phyloP scores from a whole-genome alignment of 2,888 invertebrate genomes.

The Anthophora plumipes region DNA sequence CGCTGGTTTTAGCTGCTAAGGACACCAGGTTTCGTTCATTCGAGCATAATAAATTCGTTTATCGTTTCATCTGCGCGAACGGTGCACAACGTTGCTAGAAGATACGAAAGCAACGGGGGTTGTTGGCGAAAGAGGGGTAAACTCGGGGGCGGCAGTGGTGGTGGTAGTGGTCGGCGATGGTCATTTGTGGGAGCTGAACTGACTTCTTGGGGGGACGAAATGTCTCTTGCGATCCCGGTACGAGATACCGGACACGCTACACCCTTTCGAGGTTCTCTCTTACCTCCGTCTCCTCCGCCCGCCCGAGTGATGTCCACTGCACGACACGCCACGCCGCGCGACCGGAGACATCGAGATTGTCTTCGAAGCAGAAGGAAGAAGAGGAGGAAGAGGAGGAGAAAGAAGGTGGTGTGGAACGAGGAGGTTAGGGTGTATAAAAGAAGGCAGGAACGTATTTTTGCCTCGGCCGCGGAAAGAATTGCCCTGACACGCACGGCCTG shows the following conservation, averaged over 20 bases:
- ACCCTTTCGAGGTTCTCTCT: conserved; percentile 65
- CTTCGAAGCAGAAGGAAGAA: too few species aligned
- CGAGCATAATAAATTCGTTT: conserved; percentile 78
- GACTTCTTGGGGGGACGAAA: conserved; percentile 81
- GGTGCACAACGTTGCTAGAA: conserved; percentile 72
- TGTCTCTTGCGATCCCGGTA: conserved; percentile 83
- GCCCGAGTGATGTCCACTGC: conserved; percentile 75
- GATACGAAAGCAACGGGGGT: conserved; percentile 75
- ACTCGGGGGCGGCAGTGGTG: conserved; percentile 60
- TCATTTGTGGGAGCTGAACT: conserved; percentile 82
- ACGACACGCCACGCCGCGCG: conserved; percentile 73
- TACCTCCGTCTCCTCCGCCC: conserved; percentile 21
- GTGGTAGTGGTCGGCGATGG: conserved; percentile 77
- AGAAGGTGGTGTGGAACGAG: too few species aligned
- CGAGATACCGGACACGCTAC: conserved; percentile 84
- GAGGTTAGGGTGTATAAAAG: conserved; percentile 64
- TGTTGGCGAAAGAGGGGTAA: conserved; percentile 54
- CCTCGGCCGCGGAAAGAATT: conserved; percentile 73
- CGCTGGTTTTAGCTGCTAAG: conserved; percentile 27
- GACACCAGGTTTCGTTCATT: conserved; percentile 57
- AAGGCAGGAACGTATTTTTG: conserved; percentile 73
- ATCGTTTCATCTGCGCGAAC: conserved; percentile 79
- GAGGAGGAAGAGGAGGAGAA: too few species aligned
- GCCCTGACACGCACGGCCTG: conserved; percentile 70
- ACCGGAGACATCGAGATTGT: conserved; percentile 78